A percentile compares a stretch with the other conserved stretches of the same genome.
Evolutionary conservation across 1,140 invertebrate genomes (phyloP).

Genomic region (Dufourea novaeangliae): DNA sequence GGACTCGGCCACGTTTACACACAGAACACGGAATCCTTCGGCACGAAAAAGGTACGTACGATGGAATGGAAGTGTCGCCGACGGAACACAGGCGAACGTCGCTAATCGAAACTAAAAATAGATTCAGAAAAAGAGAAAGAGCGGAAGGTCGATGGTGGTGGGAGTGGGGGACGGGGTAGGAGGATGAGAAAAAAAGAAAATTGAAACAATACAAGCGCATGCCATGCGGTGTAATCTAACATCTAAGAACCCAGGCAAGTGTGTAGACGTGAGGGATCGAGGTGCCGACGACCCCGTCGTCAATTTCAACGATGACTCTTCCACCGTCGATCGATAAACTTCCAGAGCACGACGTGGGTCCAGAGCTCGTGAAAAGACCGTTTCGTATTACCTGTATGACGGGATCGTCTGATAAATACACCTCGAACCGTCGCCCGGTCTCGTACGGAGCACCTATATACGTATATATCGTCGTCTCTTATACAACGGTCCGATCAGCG

Average conservation of each 20-base stretch:
- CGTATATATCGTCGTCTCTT: constrained; percentile 7
- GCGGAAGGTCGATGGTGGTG: not conserved
- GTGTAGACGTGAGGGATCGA: constrained; percentile 52
- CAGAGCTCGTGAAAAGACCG: too few species aligned
- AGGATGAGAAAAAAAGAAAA: constrained; percentile 8
- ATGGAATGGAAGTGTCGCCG: constrained; percentile 38
- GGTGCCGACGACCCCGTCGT: constrained; percentile 55
- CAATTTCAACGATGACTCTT: constrained; percentile 50
- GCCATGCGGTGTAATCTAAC: constrained; percentile 71
- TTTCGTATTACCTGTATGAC: too few species aligned
- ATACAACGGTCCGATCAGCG: constrained; percentile 21
- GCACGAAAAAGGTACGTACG: constrained; percentile 40
- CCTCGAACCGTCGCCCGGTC: constrained; percentile 3
- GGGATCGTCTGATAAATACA: not conserved
- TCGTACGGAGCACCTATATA: constrained; percentile 22
- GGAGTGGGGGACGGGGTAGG: not conserved
- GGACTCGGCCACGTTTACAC: constrained; percentile 22
- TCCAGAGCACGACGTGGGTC: too few species aligned
- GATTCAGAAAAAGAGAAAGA: not conserved
- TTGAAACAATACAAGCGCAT: constrained; percentile 70
- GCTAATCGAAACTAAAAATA: constrained; percentile 12
- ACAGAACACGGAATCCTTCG: constrained; percentile 21
- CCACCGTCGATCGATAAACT: constrained; percentile 30
- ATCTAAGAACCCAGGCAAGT: constrained; percentile 65
- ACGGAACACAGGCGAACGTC: constrained; percentile 16